Base-by-base conservation (phyloP, 2,113 vertebrate species). In the Hemibagrus wyckioides region DNA sequence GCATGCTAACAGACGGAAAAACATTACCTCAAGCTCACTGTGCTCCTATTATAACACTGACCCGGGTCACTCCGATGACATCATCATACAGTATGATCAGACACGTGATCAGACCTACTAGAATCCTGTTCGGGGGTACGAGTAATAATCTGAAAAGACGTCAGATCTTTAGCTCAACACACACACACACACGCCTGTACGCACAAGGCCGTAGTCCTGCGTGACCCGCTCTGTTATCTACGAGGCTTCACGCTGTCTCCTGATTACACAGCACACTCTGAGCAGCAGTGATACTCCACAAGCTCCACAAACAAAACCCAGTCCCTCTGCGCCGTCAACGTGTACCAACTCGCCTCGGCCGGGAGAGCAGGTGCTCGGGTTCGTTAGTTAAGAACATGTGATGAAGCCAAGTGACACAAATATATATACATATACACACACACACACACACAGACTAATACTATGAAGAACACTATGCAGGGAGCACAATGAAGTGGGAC, bases 171-270 rank as follows among this genome's bases (percentile, higher is more conserved):
- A 13, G 30, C 36, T 44, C 36, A 85, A 21, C 33, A 21, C 36
- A 73, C 36, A 54, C 75, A 61, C 56, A 48, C n/a, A n/a, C n/a
- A n/a, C n/a, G n/a, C n/a, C n/a, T n/a, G n/a, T n/a, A n/a, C 25
- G 44, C 50, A 54, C 83, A 33, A 28, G 39, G 83, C 54, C 69
- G 30, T 21, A 30, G 39, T 9, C 9, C 56, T 25, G 39, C n/a
- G 44, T 10, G 21, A 73, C 87, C 63, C n/a, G 41, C 79, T 85
- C 56, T 50, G 44, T 59, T 52, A 89, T 63, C 71, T 54, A 54
- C 82, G 54, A 84, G 71, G 63, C 59, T 48, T 61, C 28, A n/a
- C 6, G 36, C 41, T 17, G 57, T 86, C 75, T 79, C 48, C 30
- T 41, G 59, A 86, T 79, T 39, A 39, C 76, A 59, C 73, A 54